phyloP scores from a whole-genome alignment of 2,888 invertebrate species.

The Lepidonotus clava region DNA sequence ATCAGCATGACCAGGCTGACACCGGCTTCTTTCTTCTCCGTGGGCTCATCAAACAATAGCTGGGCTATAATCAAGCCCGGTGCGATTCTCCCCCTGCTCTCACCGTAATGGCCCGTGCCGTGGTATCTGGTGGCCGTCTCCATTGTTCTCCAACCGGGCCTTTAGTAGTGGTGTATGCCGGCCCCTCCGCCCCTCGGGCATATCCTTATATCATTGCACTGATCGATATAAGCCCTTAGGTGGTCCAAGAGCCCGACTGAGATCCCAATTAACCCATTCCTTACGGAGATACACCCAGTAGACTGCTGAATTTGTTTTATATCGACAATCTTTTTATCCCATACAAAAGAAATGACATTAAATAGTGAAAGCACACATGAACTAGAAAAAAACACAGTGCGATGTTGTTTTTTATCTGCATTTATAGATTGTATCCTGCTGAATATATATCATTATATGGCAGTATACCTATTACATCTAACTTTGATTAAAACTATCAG shows the following conservation, averaged over 20 bases:
- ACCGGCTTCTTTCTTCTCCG: conserved; percentile 27
- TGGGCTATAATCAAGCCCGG: conserved; percentile 17
- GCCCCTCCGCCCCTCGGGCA: conserved; percentile 6
- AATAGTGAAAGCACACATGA: no score
- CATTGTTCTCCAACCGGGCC: conserved; percentile 42
- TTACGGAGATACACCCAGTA: background rate
- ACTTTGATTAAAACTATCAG: no score
- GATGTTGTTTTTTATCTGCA: no score
- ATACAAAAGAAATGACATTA: no score
- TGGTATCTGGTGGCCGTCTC: background rate
- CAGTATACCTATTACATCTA: no score
- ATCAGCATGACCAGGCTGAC: background rate
- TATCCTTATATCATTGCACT: conserved; percentile 37
- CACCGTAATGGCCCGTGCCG: background rate
- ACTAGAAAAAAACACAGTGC: no score
- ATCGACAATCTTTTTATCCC: no score
- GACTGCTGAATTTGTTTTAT: no score
- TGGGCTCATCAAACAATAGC: conserved; percentile 38
- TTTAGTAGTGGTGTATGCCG: conserved; percentile 23
- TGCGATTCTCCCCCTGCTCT: background rate
- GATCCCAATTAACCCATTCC: conserved; percentile 43
- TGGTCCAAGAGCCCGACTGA: background rate
- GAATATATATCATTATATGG: no score
- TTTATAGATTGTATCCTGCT: no score
- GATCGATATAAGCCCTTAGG: conserved; percentile 32